These are phyloP conservation scores for Menura novaehollandiae DNA, from an alignment of 2,113 vertebrate species.

Conservation along the genomic window DNA sequence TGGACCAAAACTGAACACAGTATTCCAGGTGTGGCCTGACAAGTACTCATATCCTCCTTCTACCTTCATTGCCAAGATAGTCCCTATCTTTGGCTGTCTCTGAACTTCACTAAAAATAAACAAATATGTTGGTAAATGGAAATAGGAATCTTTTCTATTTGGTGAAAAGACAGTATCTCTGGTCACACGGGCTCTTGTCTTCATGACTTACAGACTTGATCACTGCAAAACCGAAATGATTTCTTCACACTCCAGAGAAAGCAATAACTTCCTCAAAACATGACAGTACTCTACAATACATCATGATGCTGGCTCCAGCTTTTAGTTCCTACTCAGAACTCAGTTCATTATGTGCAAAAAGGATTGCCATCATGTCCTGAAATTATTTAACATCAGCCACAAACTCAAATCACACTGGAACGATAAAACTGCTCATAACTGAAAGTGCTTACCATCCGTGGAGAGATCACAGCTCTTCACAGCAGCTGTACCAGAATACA, in stretches of 20 bases:
- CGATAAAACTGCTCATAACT: neutral
- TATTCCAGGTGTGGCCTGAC: neutral
- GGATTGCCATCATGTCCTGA: neutral
- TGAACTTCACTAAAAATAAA: neutral
- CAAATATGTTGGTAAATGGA: neutral
- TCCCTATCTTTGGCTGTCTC: neutral
- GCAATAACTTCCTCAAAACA: neutral
- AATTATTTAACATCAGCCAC: neutral
- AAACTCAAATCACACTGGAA: neutral
- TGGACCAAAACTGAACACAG: neutral
- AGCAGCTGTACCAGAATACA: neutral
- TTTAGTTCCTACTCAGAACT: neutral
- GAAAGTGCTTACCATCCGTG: neutral
- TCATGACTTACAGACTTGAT: neutral
- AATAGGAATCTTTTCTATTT: neutral
- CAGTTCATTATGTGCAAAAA: neutral
- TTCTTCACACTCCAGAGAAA: neutral
- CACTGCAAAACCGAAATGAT: neutral
- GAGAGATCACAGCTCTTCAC: neutral
- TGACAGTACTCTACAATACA: neutral
- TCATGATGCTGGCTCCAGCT: rapidly evolving
- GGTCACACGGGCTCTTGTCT: neutral
- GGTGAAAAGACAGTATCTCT: neutral
- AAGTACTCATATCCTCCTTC: neutral
- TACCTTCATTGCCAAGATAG: neutral